Percentiles rank a stretch among this genome's conserved stretches.
Evolutionary conservation across 2,888 invertebrate genomes (phyloP).

Genomic region (Drosophila barbarae): DNA sequence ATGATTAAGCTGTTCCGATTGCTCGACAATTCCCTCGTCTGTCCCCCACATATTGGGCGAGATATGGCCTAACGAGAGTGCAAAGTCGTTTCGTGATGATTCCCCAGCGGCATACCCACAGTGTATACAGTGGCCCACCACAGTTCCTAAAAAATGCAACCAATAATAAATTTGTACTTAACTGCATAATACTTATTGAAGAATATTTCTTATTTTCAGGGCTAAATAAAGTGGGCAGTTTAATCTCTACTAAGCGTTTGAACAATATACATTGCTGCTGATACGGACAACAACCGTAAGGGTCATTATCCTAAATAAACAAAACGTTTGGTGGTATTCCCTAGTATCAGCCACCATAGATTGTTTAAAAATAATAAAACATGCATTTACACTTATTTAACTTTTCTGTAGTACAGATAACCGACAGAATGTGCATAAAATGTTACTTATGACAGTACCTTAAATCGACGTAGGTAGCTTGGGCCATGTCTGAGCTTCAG

Average conservation of each 20-base stretch:
- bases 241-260: too few species aligned
- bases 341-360: too few species aligned
- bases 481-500: conserved; percentile 1
- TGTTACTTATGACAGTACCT: conserved; percentile 40
- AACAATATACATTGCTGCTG: too few species aligned
- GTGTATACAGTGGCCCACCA: too few species aligned
- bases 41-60: conserved; percentile 3
- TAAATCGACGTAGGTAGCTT: conserved; percentile 11
- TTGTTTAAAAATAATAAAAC: conserved; percentile 11
- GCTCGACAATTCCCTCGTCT: not conserved
- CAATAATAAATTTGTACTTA: not conserved
- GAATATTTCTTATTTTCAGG: not conserved
- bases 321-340: too few species aligned
- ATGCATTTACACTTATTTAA: conserved; percentile 3
- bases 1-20: conserved; percentile 8
- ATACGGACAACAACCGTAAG: too few species aligned
- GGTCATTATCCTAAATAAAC: too few species aligned
- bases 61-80: conserved; percentile 3
- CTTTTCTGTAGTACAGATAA: not conserved
- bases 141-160: not conserved
- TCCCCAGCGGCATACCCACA: not conserved
- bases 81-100: not conserved
- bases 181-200: not conserved
- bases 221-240: too few species aligned
- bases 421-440: conserved; percentile 12